These are phyloP conservation scores for Gadopsis marmoratus DNA, from an alignment of 2,797 vertebrate genomes.

Conservation along the genomic window DNA sequence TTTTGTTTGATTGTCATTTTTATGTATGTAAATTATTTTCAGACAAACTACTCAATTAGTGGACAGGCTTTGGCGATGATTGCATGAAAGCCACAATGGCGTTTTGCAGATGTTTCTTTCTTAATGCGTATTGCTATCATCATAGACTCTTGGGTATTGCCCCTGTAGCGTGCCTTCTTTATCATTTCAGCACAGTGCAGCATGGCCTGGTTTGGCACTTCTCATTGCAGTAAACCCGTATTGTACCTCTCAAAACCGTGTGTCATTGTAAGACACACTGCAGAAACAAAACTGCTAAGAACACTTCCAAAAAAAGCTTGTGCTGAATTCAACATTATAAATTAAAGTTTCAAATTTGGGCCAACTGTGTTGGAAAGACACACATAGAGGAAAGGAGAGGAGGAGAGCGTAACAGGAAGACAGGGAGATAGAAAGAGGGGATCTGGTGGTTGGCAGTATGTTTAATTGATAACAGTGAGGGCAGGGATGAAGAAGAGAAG, in stretches of 20 bases:
- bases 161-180: constrained; percentile 12
- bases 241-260: constrained; percentile 3
- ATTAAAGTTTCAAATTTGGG: neutral
- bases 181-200: constrained; percentile 33
- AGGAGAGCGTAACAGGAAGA: neutral
- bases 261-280: neutral
- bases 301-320: neutral
- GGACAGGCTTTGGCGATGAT: constrained; percentile 5
- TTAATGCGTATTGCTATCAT: constrained; percentile 31
- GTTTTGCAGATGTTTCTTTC: constrained; percentile 33
- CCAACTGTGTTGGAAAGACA: neutral
- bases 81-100: constrained; percentile 25
- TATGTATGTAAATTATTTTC: constrained; percentile 40
- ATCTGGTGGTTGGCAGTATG: constrained; percentile 45
- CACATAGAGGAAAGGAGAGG: neutral
- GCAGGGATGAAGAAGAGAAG: constrained; percentile 25
- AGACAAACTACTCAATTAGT: constrained; percentile 33
- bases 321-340: neutral
- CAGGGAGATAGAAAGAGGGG: neutral
- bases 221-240: neutral
- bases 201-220: constrained; percentile 34
- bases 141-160: constrained; percentile 11
- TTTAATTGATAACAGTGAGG: constrained; percentile 61
- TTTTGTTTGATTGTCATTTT: constrained; percentile 27
- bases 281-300: neutral